Conservation (phyloP, 2,888 invertebrate species). For the Melanchra persicariae region DNA sequence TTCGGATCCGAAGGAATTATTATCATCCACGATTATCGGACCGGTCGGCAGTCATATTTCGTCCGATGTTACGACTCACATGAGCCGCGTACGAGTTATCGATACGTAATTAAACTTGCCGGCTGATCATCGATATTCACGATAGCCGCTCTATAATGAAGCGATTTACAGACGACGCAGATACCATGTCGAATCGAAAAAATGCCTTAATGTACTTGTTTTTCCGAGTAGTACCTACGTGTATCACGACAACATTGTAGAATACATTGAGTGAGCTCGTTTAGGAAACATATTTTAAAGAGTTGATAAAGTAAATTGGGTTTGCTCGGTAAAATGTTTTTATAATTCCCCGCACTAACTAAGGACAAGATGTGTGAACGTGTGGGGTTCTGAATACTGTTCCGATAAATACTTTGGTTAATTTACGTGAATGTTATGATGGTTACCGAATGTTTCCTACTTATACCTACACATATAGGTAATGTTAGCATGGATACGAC, state of each 20-base stretch:
- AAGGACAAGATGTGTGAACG: conserved; percentile 33
- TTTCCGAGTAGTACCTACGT: conserved; percentile 24
- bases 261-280: conserved; percentile 44
- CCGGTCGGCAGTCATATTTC: conserved; percentile 72
- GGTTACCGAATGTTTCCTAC: conserved; percentile 50
- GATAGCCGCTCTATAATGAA: conserved; percentile 62
- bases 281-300: conserved; percentile 67
- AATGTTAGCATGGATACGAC: conserved; percentile 59
- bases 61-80: conserved; percentile 64
- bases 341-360: conserved; percentile 55
- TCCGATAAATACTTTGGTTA: conserved; percentile 61
- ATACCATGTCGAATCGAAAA: conserved; percentile 41
- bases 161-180: conserved; percentile 62
- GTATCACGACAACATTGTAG: conserved; percentile 59
- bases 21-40: conserved; percentile 72
- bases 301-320: conserved; percentile 61
- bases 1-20: conserved; percentile 75
- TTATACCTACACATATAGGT: conserved; percentile 24
- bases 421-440: conserved; percentile 64
- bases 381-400: conserved; percentile 45
- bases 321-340: conserved; percentile 55
- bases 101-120: conserved; percentile 62
- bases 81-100: conserved; percentile 57
- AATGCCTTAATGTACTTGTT: conserved; percentile 27
- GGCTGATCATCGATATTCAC: conserved; percentile 49